Percentiles rank a stretch among this genome's conserved stretches.
Conservation (phyloP, 1,140 invertebrate genomes). For the Drosophila pruinosa region DNA sequence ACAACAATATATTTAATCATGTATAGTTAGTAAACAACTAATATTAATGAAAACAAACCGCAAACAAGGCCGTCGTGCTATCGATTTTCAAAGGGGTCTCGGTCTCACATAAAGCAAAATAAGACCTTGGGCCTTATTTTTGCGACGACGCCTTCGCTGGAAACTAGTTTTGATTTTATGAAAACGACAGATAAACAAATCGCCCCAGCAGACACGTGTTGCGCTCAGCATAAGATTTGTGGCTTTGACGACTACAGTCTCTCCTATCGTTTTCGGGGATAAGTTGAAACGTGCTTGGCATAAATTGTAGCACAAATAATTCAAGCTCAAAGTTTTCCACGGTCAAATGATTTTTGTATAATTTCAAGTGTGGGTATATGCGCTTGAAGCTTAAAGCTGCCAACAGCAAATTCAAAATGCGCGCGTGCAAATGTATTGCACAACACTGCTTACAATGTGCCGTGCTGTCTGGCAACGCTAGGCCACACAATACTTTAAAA, state of each 20-base stretch:
- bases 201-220: constrained; percentile 51
- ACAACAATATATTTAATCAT: constrained; percentile 21
- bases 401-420: not conserved
- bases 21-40: constrained; percentile 36
- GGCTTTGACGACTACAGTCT: not conserved
- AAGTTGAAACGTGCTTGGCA: constrained; percentile 32
- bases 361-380: constrained; percentile 8
- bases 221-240: constrained; percentile 27
- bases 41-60: constrained; percentile 36
- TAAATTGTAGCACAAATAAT: constrained; percentile 22
- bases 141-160: constrained; percentile 46
- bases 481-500: not conserved
- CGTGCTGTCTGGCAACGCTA: not conserved
- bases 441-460: not conserved
- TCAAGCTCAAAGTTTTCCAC: constrained; percentile 23
- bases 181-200: constrained; percentile 16
- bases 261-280: constrained; percentile 12
- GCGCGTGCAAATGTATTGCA: not conserved
- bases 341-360: constrained; percentile 7
- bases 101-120: constrained; percentile 8
- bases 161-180: constrained; percentile 62
- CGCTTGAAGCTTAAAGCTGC: not conserved
- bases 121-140: constrained; percentile 56
- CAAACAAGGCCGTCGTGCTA: constrained; percentile 55
- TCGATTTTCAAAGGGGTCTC: constrained; percentile 41